phyloP scores from a whole-genome alignment of 2,888 invertebrate genomes.

The Pyralis farinalis region DNA sequence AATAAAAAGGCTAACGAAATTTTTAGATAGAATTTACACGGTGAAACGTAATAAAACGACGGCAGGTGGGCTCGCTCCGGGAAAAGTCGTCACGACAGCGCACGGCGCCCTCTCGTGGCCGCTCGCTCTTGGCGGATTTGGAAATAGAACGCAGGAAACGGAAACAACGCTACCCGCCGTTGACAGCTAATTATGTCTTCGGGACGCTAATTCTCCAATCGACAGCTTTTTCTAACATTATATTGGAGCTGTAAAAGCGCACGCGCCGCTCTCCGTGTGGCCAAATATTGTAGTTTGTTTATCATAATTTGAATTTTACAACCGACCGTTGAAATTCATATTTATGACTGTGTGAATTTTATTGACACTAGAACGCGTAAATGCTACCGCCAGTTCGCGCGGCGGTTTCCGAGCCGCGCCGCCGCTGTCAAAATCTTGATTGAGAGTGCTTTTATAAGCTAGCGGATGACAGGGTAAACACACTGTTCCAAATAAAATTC shows the following conservation, averaged over 20 bases:
- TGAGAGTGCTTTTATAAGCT: constrained; percentile 52
- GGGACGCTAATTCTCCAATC: constrained; percentile 68
- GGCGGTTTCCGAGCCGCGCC: constrained; percentile 34
- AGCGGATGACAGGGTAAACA: constrained; percentile 49
- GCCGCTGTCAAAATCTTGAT: constrained; percentile 48
- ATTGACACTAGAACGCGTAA: constrained; percentile 52
- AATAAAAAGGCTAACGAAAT: constrained; percentile 76
- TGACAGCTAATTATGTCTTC: constrained; percentile 78
- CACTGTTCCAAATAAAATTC: constrained; percentile 39
- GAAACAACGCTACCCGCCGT: constrained; percentile 66
- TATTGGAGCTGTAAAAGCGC: constrained; percentile 25
- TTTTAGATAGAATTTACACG: constrained; percentile 72
- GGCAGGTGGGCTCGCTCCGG: constrained; percentile 54
- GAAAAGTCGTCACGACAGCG: constrained; percentile 12
- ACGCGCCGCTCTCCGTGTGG: constrained; percentile 25
- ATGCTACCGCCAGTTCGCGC: constrained; percentile 34
- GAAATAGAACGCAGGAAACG: constrained; percentile 78
- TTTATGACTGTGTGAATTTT: constrained; percentile 60
- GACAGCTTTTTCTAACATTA: constrained; percentile 59
- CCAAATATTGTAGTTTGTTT: constrained; percentile 50
- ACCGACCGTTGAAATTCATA: constrained; percentile 61
- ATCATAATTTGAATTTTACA: constrained; percentile 68
- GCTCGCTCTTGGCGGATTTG: constrained; percentile 54
- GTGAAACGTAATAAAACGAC: constrained; percentile 53
- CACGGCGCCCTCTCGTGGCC: neutral